A percentile compares a stretch with the other conserved stretches of the same genome.
These are phyloP conservation scores for Cirrhinus molitorella DNA, from an alignment of 2,797 vertebrate species.

Conservation along the genomic window DNA sequence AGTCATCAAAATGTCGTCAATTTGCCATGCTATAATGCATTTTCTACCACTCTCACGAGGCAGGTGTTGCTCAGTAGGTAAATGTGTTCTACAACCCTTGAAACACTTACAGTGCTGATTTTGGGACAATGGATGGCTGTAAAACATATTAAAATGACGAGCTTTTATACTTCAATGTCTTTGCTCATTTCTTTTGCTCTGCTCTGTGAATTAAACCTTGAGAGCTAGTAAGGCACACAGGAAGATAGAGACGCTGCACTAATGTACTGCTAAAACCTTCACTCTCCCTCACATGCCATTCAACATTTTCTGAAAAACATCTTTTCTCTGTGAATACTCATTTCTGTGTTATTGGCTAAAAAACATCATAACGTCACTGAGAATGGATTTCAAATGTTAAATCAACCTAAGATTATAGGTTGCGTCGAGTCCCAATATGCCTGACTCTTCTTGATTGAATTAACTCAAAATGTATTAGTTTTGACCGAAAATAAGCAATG, in stretches of 20 bases:
- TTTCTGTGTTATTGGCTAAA: constrained; percentile 18
- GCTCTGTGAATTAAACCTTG: constrained; percentile 13
- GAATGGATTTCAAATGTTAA: constrained; percentile 41
- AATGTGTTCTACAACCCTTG: constrained; percentile 75
- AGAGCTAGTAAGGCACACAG: constrained; percentile 36
- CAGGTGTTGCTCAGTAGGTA: constrained; percentile 72
- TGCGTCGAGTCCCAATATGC: constrained; percentile 29
- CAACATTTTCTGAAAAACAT: constrained; percentile 48
- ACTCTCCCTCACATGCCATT: constrained; percentile 25
- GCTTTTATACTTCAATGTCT: constrained; percentile 73
- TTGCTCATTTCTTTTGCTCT: constrained; percentile 64
- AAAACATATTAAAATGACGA: constrained; percentile 80
- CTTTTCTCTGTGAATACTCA: constrained; percentile 42
- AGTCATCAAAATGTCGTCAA: constrained; percentile 43
- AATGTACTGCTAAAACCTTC: constrained; percentile 36
- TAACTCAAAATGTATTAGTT: constrained; percentile 38
- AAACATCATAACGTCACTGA: constrained; percentile 32
- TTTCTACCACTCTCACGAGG: constrained; percentile 61
- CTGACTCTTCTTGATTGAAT: constrained; percentile 40
- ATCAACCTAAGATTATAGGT: constrained; percentile 43
- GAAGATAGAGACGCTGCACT: constrained; percentile 27
- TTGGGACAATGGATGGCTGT: constrained; percentile 70
- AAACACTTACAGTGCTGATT: constrained; percentile 67
- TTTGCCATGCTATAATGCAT: constrained; percentile 51
- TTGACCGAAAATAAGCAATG: constrained; percentile 10